Evolutionary conservation across 2,888 invertebrate species (phyloP).

Genomic region (Hemaris fuciformis): DNA sequence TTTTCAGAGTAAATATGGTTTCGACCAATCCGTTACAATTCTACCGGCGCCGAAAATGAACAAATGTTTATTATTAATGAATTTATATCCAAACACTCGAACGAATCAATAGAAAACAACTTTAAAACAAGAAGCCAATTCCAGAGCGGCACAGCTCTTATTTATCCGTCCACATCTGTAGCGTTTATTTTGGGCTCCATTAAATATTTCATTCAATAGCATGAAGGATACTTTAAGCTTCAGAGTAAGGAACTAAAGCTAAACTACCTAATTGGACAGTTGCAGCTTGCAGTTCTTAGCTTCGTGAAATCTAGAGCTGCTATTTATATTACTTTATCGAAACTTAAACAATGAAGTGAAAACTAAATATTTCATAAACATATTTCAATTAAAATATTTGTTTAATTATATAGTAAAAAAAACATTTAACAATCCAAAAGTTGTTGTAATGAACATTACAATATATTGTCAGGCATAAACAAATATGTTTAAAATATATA

Average conservation of each 20-base stretch:
- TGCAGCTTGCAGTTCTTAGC: slow-evolving; percentile 40
- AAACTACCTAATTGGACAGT: slow-evolving; percentile 53
- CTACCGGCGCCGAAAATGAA: neutral
- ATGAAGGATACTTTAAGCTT: slow-evolving; percentile 18
- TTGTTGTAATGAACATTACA: no score
- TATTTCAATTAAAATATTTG: no score
- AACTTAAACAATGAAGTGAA: no score
- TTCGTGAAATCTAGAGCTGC: neutral
- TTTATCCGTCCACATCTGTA: slow-evolving; percentile 28
- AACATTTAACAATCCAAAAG: no score
- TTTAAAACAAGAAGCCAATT: slow-evolving; percentile 30
- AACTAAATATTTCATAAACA: no score
- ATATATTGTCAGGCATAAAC: no score
- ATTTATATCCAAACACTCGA: neutral
- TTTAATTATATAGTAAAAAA: no score
- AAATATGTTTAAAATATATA: no score
- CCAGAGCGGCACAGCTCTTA: slow-evolving; percentile 30
- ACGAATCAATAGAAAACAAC: slow-evolving; percentile 27
- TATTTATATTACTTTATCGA: neutral
- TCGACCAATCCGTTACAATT: neutral
- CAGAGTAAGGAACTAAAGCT: slow-evolving; percentile 42
- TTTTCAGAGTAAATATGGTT: no score
- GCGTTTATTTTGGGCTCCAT: slow-evolving; percentile 37
- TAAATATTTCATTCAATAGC: slow-evolving; percentile 49
- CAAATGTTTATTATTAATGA: neutral